These are phyloP conservation scores for Lepidonotus clava DNA, from an alignment of 2,888 invertebrate genomes.

Conservation along the genomic window DNA sequence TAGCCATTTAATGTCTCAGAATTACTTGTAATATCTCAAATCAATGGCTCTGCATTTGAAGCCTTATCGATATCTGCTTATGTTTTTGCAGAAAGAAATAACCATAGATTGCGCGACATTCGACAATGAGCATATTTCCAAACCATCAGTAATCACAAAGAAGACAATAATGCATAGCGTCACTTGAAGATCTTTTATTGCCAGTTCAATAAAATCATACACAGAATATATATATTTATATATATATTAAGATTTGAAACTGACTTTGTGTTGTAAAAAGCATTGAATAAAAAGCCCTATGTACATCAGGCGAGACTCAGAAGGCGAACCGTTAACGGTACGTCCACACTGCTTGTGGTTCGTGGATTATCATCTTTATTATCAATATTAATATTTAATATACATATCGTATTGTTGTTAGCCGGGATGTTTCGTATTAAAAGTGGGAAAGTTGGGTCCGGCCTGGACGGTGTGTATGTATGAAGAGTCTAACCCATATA, in stretches of 20 bases:
- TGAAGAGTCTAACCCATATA: constrained; percentile 38
- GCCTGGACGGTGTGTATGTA: constrained; percentile 40
- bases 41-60: too few species aligned
- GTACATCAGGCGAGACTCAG: constrained; percentile 47
- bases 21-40: too few species aligned
- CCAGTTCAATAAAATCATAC: constrained; percentile 54
- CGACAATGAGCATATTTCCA: too few species aligned
- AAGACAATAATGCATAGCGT: constrained; percentile 2
- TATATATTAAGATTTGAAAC: constrained; percentile 47
- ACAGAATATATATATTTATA: constrained; percentile 51
- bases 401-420: constrained; percentile 46
- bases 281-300: constrained; percentile 48
- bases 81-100: too few species aligned
- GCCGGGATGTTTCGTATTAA: constrained; percentile 16
- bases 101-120: too few species aligned
- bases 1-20: too few species aligned
- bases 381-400: constrained; percentile 19
- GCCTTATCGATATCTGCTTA: too few species aligned
- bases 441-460: constrained; percentile 27
- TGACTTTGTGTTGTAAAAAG: constrained; percentile 47
- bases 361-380: not conserved
- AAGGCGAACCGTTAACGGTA: not conserved
- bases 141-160: not conserved
- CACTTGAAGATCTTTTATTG: constrained; percentile 54
- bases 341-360: constrained; percentile 31